Base-by-base conservation (phyloP, 2,113 vertebrate species). In the Pedetes capensis region DNA sequence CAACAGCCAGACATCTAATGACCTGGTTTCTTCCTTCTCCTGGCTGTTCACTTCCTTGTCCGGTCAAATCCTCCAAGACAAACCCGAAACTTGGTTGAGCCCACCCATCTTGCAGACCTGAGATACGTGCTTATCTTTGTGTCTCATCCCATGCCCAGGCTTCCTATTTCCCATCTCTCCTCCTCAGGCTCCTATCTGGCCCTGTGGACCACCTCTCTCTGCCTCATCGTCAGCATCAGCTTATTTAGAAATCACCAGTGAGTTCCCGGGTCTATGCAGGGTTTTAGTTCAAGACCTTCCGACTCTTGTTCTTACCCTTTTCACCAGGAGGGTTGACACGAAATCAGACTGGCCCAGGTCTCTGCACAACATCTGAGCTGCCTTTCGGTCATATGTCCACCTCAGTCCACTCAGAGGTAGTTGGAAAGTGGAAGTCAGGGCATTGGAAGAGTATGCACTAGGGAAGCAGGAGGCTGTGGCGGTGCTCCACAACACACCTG, bases 41-140 rank as follows among this genome's bases (percentile, higher is more conserved):
- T n/a, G n/a, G n/a, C n/a, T n/a, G n/a, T n/a, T n/a, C n/a, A n/a
- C n/a, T n/a, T n/a, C n/a, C n/a, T n/a, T n/a, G n/a, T n/a, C n/a
- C n/a, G n/a, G n/a, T n/a, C n/a, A n/a, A n/a, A n/a, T n/a, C n/a
- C n/a, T n/a, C n/a, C n/a, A n/a, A 29, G 8, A 32, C 22, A 64
- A 93, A 72, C 11, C 3, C 12, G 11, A 27, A 32, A 44, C 0
- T 3, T 32, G 27, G 13, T 25, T 10, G 39, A 75, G 22, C 6
- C 44, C 53, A 71, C 8, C 63, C 18, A 2, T 23, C 6, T 37
- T 64, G 2, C 25, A 64, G 29, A 63, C 9, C 25, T 4, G 7
- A 39, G 16, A 47, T 7, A 1, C 7, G 11, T 1, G 1, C 39
- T 5, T 13, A 0, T 25, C 32, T 27, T 20, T 12, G 32, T 4